phyloP scores from a whole-genome alignment of 1,140 invertebrate species.

The Melitaea cinxia region DNA sequence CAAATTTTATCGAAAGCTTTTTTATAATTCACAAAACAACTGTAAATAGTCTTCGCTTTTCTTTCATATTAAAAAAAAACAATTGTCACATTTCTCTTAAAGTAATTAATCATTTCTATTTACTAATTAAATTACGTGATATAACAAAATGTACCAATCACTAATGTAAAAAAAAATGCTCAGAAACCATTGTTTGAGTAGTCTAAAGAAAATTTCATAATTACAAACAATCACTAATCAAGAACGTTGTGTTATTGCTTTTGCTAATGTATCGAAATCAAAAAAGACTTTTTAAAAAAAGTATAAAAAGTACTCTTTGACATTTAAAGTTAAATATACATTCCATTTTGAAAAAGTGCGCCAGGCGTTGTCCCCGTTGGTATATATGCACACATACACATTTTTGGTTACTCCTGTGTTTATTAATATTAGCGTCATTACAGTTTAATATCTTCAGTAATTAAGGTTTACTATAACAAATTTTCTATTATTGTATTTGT shows the following conservation, averaged over 20 bases:
- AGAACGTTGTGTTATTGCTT: constrained; percentile 7
- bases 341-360: constrained; percentile 62
- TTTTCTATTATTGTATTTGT: no score
- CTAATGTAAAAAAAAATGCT: neutral
- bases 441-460: constrained; percentile 2
- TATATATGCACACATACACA: constrained; percentile 52
- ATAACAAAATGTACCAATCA: constrained; percentile 3
- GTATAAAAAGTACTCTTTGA: constrained; percentile 21
- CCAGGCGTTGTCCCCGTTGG: constrained; percentile 60
- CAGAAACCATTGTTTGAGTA: neutral
- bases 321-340: constrained; percentile 67
- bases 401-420: constrained; percentile 1
- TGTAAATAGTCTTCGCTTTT: neutral
- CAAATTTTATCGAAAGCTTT: neutral
- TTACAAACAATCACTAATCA: constrained; percentile 13
- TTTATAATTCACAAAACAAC: neutral
- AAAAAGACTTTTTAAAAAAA: no score
- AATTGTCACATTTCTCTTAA: neutral
- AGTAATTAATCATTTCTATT: neutral
- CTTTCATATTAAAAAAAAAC: no score
- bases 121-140: constrained; percentile 2
- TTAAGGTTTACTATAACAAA: no score
- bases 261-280: no score
- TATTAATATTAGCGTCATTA: constrained; percentile 8
- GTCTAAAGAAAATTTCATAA: constrained; percentile 12